Evolutionary conservation across 2,797 vertebrate genomes (phyloP).

Genomic region (Trachops cirrhosus): DNA sequence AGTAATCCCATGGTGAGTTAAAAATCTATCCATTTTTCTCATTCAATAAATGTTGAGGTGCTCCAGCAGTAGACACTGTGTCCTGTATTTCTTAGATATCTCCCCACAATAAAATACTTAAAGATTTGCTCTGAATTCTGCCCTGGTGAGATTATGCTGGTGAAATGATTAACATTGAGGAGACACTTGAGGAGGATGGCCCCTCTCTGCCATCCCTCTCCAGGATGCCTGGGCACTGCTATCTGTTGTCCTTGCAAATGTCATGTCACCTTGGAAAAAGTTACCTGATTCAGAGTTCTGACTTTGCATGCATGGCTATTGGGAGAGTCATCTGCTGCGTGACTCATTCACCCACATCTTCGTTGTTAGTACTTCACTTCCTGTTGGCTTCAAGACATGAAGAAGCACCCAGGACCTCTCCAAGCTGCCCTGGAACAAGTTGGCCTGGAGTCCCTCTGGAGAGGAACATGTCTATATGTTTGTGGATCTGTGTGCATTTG

Average conservation of each 20-base stretch:
- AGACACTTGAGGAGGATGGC: neutral
- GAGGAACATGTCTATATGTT: conserved; percentile 43
- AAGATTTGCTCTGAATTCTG: neutral
- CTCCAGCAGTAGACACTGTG: neutral
- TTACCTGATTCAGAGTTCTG: neutral
- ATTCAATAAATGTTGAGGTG: conserved; percentile 18
- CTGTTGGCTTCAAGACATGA: conserved; percentile 68
- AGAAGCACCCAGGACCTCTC: conserved; percentile 66
- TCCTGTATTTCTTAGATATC: neutral
- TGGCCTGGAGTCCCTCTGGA: conserved; percentile 59
- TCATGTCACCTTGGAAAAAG: neutral
- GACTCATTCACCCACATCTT: conserved; percentile 52
- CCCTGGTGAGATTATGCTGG: neutral
- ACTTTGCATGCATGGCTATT: neutral
- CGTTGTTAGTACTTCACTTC: conserved; percentile 74
- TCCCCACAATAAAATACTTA: neutral
- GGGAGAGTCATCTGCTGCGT: neutral
- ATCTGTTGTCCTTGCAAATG: neutral
- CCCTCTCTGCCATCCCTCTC: neutral
- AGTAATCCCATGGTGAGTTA: neutral
- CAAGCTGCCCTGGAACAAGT: conserved; percentile 53
- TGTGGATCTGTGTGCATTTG: neutral
- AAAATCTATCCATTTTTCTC: neutral
- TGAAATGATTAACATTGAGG: neutral
- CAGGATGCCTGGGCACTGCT: neutral